Evolutionary conservation across 2,113 vertebrate genomes (phyloP), one percentile per base, ranked within the genome.

Genomic region (Rhombomys opimus): DNA sequence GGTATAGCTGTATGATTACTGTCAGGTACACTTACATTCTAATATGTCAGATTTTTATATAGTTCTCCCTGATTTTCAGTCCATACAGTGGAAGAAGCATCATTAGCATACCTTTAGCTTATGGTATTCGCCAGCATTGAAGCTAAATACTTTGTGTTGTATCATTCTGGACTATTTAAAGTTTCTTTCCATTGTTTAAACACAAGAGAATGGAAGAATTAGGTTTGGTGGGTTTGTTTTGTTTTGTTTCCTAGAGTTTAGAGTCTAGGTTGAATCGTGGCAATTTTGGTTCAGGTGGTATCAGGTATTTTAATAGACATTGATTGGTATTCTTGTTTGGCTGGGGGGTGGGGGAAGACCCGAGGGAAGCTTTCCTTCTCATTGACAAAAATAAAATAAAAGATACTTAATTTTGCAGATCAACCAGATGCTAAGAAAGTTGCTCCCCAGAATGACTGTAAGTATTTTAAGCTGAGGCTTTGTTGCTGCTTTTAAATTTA

Each of bases 361-460:
- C 46, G 46, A 46, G 46, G 46, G 46, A 46, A 94, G 57, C 96
- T 98, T 88, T 97, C n/a, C 94, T n/a, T 41, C 85, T 96, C 70
- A 17, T 96, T 67, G 63, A 54, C 93, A 98, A 98, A 98, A 97
- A 57, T 57, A 46, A 46, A 89, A 98, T 93, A 2, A 97, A 98
- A 97, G 97, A 95, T 94, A 96, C 95, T 99, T 98, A 98, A 98
- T 99, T 99, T 99, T 98, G 59, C 98, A 99, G 99, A 99, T 99
- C 99, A 99, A 98, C 99, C 99, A 97, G 99, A 99, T 98, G 99
- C 99, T 92, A 99, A 99, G 99, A 99, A 99, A 98, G 99, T 99
- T 97, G 99, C 99, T 89, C 99, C 99, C 97, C 99, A 99, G 92
- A 99, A 99, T 97, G 99, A 99, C 96, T 99, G 99, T 99, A 98